Evolutionary conservation across 2,888 invertebrate species (phyloP).

Genomic region (Calameuta pallipes): DNA sequence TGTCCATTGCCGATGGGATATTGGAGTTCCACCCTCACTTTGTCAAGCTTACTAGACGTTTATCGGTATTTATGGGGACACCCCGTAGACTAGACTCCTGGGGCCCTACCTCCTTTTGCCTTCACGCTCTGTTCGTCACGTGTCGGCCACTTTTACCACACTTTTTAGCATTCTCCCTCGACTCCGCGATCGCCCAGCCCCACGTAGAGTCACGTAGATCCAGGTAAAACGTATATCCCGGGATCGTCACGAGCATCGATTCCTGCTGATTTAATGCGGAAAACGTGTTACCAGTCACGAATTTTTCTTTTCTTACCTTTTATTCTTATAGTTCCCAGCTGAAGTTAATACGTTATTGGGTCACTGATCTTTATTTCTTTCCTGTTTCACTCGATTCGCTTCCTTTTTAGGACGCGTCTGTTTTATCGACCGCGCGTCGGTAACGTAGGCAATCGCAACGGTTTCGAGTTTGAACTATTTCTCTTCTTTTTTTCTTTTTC

Average conservation of each 20-base stretch:
- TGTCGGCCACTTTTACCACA: constrained; percentile 54
- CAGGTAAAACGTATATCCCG: not conserved
- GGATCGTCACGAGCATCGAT: not conserved
- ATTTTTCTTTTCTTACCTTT: not conserved
- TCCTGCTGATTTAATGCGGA: not conserved
- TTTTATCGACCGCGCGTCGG: not conserved
- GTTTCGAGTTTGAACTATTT: not conserved
- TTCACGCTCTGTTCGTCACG: constrained; percentile 60
- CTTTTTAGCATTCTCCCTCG: constrained; percentile 4
- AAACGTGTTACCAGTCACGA: not conserved
- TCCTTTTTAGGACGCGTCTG: not conserved
- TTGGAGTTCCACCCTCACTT: constrained; percentile 29
- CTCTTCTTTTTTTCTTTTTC: constrained; percentile 11
- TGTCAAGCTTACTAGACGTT: constrained; percentile 18
- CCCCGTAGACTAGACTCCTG: constrained; percentile 39
- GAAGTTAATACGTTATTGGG: not conserved
- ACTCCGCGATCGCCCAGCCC: not conserved
- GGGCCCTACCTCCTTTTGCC: constrained; percentile 44
- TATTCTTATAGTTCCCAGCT: not conserved
- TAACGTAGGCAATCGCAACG: not conserved
- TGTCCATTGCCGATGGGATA: constrained; percentile 24
- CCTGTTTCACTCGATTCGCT: not conserved
- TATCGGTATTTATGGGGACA: constrained; percentile 47
- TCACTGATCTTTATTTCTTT: not conserved
- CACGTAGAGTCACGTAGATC: not conserved